phyloP scores from a whole-genome alignment of 2,888 invertebrate species.

The Ophonus ardosiacus region DNA sequence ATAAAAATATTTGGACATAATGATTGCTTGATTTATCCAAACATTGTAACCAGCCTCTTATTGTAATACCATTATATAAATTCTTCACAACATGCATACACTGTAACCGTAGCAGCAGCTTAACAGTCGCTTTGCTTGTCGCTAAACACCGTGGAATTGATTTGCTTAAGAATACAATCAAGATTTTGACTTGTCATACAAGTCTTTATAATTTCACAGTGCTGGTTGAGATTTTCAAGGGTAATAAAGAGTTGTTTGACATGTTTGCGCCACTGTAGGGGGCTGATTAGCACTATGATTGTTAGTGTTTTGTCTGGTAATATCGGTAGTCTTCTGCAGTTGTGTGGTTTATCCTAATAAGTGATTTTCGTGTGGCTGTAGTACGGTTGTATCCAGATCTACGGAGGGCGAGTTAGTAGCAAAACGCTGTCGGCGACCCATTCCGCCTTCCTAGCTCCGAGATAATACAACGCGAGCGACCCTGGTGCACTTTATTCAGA shows the following conservation, averaged over 20 bases:
- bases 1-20: no score
- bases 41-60: no score
- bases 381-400: constrained; percentile 13
- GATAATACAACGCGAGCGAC: constrained; percentile 46
- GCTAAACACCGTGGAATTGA: no score
- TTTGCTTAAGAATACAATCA: no score
- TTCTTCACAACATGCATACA: no score
- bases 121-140: no score
- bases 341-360: constrained; percentile 57
- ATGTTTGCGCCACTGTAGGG: constrained; percentile 1
- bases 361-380: constrained; percentile 60
- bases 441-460: constrained; percentile 6
- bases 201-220: neutral
- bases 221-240: neutral
- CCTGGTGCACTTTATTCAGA: no score
- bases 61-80: no score
- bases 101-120: no score
- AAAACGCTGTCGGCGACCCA: constrained; percentile 59
- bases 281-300: neutral
- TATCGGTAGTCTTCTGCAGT: constrained; percentile 33
- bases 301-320: constrained; percentile 12
- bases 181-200: no score
- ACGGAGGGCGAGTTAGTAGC: constrained; percentile 49
- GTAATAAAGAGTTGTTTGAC: constrained; percentile 8
- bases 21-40: no score